Base-by-base conservation (phyloP, 2,113 vertebrate species). In the Upupa epops region DNA sequence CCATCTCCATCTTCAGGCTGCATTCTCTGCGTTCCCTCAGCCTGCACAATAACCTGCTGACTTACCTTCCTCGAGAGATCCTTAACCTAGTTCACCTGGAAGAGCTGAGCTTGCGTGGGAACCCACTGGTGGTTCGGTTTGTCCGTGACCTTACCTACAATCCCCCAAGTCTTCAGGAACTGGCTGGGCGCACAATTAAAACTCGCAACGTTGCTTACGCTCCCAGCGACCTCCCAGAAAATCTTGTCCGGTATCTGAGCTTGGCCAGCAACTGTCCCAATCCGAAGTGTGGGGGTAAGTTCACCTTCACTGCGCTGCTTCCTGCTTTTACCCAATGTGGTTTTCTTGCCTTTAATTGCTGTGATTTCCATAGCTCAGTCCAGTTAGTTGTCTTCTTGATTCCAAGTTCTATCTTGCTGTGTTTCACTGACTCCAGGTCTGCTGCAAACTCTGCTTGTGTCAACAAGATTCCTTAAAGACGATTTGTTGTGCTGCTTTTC, bases 231-330 rank as follows among this genome's bases (percentile, higher is more conserved):
- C 97, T 99, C 89, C 99, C 99, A 0, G 97, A 93, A n/a, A 98
- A 98, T 71, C 97, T 99, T 4, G 94, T 99, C 81, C 96, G 84
- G 6, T 99, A 99, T 92, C 97, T 99, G 84, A 98, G 98, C 95
- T 96, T 99, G 95, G 99, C 99, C 94, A 99, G 98, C 98, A 99
- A 99, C 96, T 99, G 99, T 58, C 99, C 99, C 95, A 99, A 99
- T 92, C 99, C 99, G 42, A 99, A 99, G 89, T 99, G 99, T 10
- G 98, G 98, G 26, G 99, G 99, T 99, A 95, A 96, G 98, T 94
- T 90, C 60, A 28, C 34, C 63, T 69, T 45, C 7, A 2, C 56
- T 22, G 26, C 70, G 84, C 28, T 69, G 37, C 60, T 72, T 48
- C 51, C 73, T 45, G n/a, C 70, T 79, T 56, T 20, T 20, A 6